Evolutionary conservation across 2,113 vertebrate genomes (phyloP), one percentile per base, ranked within the genome.

Genomic region (Paraplagusia blochii): DNA sequence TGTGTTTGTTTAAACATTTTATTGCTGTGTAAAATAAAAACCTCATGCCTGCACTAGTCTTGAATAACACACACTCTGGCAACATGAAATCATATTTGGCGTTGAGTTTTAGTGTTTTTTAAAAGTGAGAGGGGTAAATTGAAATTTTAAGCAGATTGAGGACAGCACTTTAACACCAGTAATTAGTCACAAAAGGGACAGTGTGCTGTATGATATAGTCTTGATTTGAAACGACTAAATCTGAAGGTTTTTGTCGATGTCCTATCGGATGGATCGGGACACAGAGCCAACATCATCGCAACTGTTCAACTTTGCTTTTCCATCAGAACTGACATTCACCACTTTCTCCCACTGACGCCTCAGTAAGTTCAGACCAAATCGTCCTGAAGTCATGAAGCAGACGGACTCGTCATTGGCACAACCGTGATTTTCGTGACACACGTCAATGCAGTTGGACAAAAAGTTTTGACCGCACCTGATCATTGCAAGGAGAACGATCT

Each of bases 1-100:
- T 47, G 36, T 11, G 8, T 75, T 76, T 79, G 65, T 83, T 88
- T 73, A 77, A 88, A 85, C 72, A 63, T 85, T 90, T 91, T 92
- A 92, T 92, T 92, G 89, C 89, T 89, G 79, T 89, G 78, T 88
- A 87, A 89, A 88, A 87, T 83, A 84, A 87, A 88, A 87, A 88
- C 72, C 71, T 62, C 66, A 76, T 82, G 81, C 63, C 71, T 78
- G 59, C 53, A 77, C 81, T 55, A 63, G 61, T 80, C 50, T 76
- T 67, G 77, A 85, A 81, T 67, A 79, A 80, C 36, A 74, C 47
- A 61, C 67, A 50, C 67, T 71, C 56, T 80, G 73, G 74, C 79
- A 88, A 85, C 77, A 82, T 43, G 71, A 84, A 65, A 39, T 45
- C 13, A 78, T 67, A 87, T 87, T 87, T 89, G 88, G 86, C 82